phyloP scores from a whole-genome alignment of 2,888 invertebrate genomes.

The Megaustenia siamemsis region DNA sequence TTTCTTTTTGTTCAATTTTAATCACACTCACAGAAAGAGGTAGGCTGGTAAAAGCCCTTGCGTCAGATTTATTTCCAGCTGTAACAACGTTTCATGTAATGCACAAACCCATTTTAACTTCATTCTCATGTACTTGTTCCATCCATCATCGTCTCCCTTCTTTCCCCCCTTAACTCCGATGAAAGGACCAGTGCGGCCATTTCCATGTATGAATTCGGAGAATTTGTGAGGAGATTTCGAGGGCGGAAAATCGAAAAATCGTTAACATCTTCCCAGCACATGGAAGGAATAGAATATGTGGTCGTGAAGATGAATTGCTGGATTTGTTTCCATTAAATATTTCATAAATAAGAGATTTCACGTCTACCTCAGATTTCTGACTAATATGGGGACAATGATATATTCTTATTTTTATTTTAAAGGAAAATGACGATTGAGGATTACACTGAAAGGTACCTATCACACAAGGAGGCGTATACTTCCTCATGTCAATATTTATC shows the following conservation, averaged over 20 bases:
- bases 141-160: not conserved
- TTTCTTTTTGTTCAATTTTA: too few relatives aligned
- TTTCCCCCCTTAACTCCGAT: not conserved
- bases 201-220: not conserved
- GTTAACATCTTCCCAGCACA: not conserved
- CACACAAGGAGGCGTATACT: too few relatives aligned
- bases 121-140: not conserved
- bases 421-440: too few relatives aligned
- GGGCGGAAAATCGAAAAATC: conserved; percentile 23
- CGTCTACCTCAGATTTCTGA: not conserved
- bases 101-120: not conserved
- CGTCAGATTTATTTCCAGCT: not conserved
- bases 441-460: too few relatives aligned
- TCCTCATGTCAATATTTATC: too few relatives aligned
- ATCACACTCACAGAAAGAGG: too few relatives aligned
- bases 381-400: not conserved
- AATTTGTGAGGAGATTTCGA: not conserved
- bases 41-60: too few relatives aligned
- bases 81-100: not conserved
- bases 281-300: not conserved
- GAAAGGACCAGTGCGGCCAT: too few relatives aligned
- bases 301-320: conserved; percentile 19
- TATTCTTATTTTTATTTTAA: too few relatives aligned
- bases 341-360: conserved; percentile 25
- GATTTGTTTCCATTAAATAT: conserved; percentile 33